Evolutionary conservation across 1,140 invertebrate genomes (phyloP).

Genomic region (Neodiprion lecontei): DNA sequence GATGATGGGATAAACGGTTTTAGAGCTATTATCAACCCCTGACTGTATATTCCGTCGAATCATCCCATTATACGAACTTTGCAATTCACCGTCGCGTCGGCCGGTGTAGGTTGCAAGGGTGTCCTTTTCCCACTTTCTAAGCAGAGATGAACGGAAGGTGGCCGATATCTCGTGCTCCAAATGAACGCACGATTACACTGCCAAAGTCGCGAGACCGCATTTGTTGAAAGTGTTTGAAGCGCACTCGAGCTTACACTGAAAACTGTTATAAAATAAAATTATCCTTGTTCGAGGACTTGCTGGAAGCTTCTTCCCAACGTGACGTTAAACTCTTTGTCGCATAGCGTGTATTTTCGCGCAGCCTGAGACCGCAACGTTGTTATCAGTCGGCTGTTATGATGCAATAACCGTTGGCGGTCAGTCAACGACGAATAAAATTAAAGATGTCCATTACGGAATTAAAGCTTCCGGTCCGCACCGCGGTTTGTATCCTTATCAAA

Average conservation of each 20-base stretch:
- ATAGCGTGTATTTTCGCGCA: not conserved
- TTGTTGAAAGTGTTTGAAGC: no score
- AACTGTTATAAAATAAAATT: no score
- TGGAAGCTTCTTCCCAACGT: no score
- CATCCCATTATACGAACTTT: not conserved
- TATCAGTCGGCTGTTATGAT: not conserved
- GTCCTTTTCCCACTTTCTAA: no score
- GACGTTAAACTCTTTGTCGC: no score
- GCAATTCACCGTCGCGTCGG: not conserved
- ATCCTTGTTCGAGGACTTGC: no score
- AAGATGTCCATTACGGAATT: conserved; percentile 5
- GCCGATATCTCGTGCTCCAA: no score
- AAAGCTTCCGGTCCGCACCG: not conserved
- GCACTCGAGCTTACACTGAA: no score
- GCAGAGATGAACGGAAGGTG: no score
- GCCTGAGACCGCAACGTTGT: not conserved
- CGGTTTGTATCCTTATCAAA: not conserved
- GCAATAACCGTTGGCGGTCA: not conserved
- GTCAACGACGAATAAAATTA: not conserved
- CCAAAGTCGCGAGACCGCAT: no score
- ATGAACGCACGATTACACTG: no score
- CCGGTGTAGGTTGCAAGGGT: no score
- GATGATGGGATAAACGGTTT: not conserved
- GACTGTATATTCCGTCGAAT: not conserved
- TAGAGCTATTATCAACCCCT: not conserved